Conservation (phyloP, 2,888 invertebrate genomes). For the Cryptocheilus praepositus region DNA sequence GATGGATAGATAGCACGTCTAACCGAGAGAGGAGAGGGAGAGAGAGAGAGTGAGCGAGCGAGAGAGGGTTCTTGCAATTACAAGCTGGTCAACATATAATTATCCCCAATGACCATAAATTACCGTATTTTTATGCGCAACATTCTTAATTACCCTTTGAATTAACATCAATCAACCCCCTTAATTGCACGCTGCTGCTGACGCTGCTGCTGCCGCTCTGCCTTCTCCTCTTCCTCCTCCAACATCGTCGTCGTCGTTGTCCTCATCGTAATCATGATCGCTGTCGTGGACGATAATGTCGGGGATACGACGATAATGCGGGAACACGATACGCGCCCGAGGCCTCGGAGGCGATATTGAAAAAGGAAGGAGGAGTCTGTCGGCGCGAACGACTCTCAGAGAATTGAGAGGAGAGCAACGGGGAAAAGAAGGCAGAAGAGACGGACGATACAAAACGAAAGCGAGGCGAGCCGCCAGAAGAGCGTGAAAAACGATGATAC, state of each 20-base stretch:
- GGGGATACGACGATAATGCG: slow-evolving; percentile 44
- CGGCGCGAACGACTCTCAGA: slow-evolving; percentile 6
- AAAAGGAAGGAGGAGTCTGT: slow-evolving; percentile 7
- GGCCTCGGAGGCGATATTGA: slow-evolving; percentile 26
- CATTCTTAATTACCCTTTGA: slow-evolving; percentile 76
- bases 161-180: slow-evolving; percentile 75
- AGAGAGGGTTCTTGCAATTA: slow-evolving; percentile 71
- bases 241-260: slow-evolving; percentile 12
- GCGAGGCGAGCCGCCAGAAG: slow-evolving; percentile 17
- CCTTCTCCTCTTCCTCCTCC: slow-evolving; percentile 15
- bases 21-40: slow-evolving; percentile 4
- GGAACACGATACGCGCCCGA: slow-evolving; percentile 45
- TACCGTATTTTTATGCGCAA: slow-evolving; percentile 75
- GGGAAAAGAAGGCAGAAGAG: slow-evolving; percentile 7
- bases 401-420: slow-evolving; percentile 14
- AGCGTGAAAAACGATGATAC: slow-evolving; percentile 17
- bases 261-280: slow-evolving; percentile 5
- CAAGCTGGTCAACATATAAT: slow-evolving; percentile 75
- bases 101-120: slow-evolving; percentile 75
- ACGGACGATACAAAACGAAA: not conserved
- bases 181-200: slow-evolving; percentile 71
- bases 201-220: slow-evolving; percentile 49
- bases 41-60: not conserved
- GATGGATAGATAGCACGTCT: slow-evolving; percentile 1
- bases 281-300: slow-evolving; percentile 13